These are phyloP conservation scores for Eretmochelys imbricata DNA, from an alignment of 2,113 vertebrate species.

Conservation along the genomic window DNA sequence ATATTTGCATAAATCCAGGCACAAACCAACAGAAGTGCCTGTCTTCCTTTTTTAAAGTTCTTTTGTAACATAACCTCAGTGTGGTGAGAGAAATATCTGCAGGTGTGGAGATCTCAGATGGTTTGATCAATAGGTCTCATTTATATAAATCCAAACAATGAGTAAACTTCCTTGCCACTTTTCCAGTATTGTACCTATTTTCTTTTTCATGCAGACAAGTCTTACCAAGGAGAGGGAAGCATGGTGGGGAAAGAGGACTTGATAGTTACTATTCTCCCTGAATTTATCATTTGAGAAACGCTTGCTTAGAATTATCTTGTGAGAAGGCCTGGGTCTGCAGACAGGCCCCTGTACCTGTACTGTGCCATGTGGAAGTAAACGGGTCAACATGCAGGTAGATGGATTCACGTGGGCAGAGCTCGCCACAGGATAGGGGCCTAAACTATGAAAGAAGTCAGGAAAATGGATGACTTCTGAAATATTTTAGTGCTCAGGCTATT, in stretches of 20 bases:
- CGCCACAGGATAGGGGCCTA: neutral
- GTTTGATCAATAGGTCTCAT: neutral
- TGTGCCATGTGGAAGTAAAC: neutral
- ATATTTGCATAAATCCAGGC: neutral
- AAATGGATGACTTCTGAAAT: neutral
- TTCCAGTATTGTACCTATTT: neutral
- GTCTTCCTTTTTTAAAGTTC: neutral
- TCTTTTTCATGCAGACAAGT: neutral
- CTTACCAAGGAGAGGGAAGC: neutral
- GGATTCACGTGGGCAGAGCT: neutral
- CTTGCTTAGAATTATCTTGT: neutral
- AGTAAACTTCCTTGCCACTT: neutral
- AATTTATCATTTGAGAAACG: neutral
- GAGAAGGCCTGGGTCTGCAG: neutral
- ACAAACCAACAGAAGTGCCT: neutral
- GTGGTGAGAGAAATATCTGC: neutral
- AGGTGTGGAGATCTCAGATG: neutral
- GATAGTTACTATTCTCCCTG: rapidly evolving
- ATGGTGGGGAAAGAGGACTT: neutral
- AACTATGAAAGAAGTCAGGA: rapidly evolving
- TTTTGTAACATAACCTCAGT: neutral
- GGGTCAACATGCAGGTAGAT: neutral
- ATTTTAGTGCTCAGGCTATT: neutral
- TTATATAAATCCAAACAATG: neutral
- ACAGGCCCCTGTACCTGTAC: rapidly evolving